phyloP scores from a whole-genome alignment of 2,113 vertebrate species.

The Dryoscopus gambensis region DNA sequence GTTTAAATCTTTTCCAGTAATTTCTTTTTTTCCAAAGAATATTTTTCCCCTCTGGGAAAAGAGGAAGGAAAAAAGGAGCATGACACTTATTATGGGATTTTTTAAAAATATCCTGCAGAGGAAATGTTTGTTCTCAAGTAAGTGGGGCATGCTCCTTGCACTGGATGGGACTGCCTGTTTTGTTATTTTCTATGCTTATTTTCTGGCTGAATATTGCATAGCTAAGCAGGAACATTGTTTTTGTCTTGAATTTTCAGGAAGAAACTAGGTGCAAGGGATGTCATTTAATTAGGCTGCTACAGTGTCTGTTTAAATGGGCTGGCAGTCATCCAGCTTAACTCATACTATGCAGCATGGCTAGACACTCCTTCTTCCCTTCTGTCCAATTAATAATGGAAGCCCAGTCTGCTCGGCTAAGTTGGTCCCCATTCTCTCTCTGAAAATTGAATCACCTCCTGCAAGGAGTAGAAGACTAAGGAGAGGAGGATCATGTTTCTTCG shows the following conservation, averaged over 20 bases:
- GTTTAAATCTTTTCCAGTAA: slow-evolving; percentile 14
- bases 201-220: not conserved
- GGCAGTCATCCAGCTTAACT: not conserved
- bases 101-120: not conserved
- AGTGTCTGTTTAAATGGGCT: not conserved
- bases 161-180: not conserved
- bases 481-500: not conserved
- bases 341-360: not conserved
- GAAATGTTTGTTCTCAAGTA: slow-evolving; percentile 26
- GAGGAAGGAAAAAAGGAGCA: slow-evolving; percentile 10
- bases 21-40: not conserved
- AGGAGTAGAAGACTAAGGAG: not conserved
- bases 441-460: not conserved
- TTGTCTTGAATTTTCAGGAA: not conserved
- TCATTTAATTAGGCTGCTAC: not conserved
- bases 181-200: not conserved
- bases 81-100: not conserved
- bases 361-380: not conserved
- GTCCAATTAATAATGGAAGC: not conserved
- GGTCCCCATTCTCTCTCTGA: not conserved
- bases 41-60: not conserved
- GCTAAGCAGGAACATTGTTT: not conserved
- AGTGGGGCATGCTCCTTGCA: not conserved
- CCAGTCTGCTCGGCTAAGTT: not conserved
- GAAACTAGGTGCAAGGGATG: not conserved